Percentiles rank a stretch among this genome's conserved stretches.
These are phyloP conservation scores for Zapornia atra DNA, from an alignment of 2,113 vertebrate species.

Conservation along the genomic window DNA sequence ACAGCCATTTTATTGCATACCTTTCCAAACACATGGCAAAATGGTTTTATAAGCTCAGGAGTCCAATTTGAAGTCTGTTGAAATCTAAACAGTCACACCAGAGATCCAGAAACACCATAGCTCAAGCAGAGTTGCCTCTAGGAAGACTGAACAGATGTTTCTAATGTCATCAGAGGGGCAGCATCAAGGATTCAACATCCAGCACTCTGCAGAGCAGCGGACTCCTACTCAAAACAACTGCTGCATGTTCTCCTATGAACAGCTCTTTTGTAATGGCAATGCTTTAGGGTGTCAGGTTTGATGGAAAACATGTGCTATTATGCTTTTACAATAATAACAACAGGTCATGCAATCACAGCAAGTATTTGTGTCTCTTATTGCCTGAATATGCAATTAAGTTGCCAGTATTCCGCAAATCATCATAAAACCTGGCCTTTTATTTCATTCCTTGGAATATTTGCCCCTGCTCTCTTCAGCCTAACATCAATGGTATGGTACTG, in stretches of 20 bases:
- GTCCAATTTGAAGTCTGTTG: not conserved
- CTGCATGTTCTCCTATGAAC: not conserved
- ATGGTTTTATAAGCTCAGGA: not conserved
- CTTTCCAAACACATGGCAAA: not conserved
- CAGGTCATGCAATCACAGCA: not conserved
- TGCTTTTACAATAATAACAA: not conserved
- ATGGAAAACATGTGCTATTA: not conserved
- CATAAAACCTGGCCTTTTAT: not conserved
- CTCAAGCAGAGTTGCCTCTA: not conserved
- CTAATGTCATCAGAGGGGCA: not conserved
- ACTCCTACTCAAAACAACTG: not conserved
- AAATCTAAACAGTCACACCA: not conserved
- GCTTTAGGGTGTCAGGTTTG: not conserved
- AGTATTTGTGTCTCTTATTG: not conserved
- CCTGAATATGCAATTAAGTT: not conserved
- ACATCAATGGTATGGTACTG: not conserved
- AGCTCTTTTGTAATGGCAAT: not conserved
- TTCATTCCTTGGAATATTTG: not conserved
- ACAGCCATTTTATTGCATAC: not conserved
- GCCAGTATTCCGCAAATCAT: not conserved
- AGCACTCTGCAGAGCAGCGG: not conserved
- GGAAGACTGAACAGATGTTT: not conserved
- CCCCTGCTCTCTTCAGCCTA: not conserved
- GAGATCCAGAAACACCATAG: not conserved
- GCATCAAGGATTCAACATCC: not conserved